Evolutionary conservation across 2,797 vertebrate genomes (phyloP).

Genomic region (Rhinophrynus dorsalis): DNA sequence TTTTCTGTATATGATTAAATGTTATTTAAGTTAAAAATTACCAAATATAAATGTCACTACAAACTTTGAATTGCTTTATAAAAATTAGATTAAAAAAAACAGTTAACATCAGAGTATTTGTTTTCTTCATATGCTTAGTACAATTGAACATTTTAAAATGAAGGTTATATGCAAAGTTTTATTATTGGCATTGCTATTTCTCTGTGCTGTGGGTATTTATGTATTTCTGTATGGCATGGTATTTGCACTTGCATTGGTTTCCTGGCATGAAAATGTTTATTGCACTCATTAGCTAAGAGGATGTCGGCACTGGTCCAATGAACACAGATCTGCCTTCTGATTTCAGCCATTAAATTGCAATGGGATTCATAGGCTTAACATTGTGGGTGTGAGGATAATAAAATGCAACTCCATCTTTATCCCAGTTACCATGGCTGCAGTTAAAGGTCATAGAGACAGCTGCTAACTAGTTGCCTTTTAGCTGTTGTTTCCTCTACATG

Average conservation of each 20-base stretch:
- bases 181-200: no score
- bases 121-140: no score
- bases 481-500: constrained; percentile 64
- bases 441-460: constrained; percentile 88
- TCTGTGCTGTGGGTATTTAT: constrained; percentile 84
- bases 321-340: constrained; percentile 85
- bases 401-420: constrained; percentile 82
- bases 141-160: no score
- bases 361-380: constrained; percentile 80
- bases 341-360: constrained; percentile 83
- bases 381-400: constrained; percentile 83
- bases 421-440: constrained; percentile 85
- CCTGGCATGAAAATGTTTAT: constrained; percentile 97
- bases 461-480: constrained; percentile 87
- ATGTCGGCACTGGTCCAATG: constrained; percentile 93
- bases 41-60: no score
- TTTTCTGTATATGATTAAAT: no score
- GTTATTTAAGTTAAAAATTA: no score
- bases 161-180: no score
- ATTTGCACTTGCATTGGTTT: constrained; percentile 87
- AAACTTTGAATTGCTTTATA: no score
- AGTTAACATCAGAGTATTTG: no score
- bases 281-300: constrained; percentile 96
- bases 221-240: constrained; percentile 85
- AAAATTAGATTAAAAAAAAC: no score